Evolutionary conservation across 2,113 vertebrate genomes (phyloP).

Genomic region (Rousettus leschenaultii): DNA sequence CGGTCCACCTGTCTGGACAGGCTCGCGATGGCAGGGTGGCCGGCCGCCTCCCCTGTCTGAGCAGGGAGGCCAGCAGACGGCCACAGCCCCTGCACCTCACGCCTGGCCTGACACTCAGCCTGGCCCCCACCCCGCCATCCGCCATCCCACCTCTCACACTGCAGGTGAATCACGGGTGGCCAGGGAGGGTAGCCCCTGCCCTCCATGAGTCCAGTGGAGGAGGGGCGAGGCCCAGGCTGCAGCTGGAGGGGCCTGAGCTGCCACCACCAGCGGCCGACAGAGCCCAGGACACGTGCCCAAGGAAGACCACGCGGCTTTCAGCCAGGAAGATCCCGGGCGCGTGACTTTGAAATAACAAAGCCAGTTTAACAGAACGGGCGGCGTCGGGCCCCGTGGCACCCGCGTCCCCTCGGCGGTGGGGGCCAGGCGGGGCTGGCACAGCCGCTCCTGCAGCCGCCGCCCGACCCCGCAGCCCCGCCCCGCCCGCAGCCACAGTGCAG

Average conservation of each 20-base stretch:
- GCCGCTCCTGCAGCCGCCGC: slow-evolving; percentile 79
- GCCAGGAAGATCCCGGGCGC: slow-evolving; percentile 39
- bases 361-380: slow-evolving; percentile 28
- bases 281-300: slow-evolving; percentile 37
- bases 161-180: not conserved
- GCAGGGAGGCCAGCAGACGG: not conserved
- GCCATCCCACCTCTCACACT: not conserved
- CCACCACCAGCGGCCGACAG: fast-evolving
- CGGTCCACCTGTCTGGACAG: fast-evolving
- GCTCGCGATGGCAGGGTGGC: not conserved
- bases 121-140: fast-evolving
- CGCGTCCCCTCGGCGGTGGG: too few relatives aligned
- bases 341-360: slow-evolving; percentile 67
- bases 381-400: slow-evolving; percentile 57
- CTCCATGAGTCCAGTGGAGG: fast-evolving
- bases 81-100: fast-evolving
- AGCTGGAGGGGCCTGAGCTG: not conserved
- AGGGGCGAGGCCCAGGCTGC: not conserved
- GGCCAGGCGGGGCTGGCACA: slow-evolving; percentile 68
- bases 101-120: not conserved
- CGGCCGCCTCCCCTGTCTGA: not conserved
- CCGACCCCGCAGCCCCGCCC: fast-evolving
- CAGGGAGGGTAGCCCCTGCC: too few relatives aligned
- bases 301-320: fast-evolving
- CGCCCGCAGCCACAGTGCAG: slow-evolving; percentile 71